Percentiles rank a stretch among this genome's conserved stretches.
These are phyloP conservation scores for Paragorgia papillata DNA, from an alignment of 92 coral and sea anemone genomes.

Conservation along the genomic window DNA sequence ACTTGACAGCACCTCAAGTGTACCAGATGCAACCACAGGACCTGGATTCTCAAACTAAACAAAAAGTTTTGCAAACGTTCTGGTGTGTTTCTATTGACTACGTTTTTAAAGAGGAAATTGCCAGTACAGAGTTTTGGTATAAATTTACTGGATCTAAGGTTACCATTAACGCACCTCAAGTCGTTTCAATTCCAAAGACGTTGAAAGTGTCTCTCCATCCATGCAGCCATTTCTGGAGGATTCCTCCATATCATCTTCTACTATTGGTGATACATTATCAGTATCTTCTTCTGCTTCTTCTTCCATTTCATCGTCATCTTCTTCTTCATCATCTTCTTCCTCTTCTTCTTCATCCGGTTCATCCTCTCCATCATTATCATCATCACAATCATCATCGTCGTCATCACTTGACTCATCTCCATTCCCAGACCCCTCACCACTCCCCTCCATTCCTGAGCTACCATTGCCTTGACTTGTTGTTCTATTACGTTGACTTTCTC, in stretches of 20 bases:
- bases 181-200: background rate
- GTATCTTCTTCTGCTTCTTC: constrained; percentile 68
- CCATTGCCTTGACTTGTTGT: constrained; percentile 71
- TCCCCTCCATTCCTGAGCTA: constrained; percentile 95
- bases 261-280: constrained; percentile 64
- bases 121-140: no score
- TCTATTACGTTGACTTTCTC: constrained; percentile 63
- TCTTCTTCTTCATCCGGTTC: constrained; percentile 84
- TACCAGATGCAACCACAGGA: constrained; percentile 35
- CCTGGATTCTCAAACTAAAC: background rate
- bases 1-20: constrained; percentile 28
- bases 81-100: background rate
- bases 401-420: constrained; percentile 96
- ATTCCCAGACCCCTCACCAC: constrained; percentile 96
- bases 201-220: constrained; percentile 4
- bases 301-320: constrained; percentile 22
- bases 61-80: constrained; percentile 20
- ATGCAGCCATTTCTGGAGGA: constrained; percentile 19
- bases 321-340: constrained; percentile 76
- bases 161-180: constrained; percentile 12
- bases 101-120: no score
- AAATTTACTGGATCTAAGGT: no score
- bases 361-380: constrained; percentile 85
- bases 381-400: constrained; percentile 78
- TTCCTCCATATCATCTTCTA: constrained; percentile 57